Conservation (phyloP, 2,888 invertebrate genomes). For the Graphium colonna region DNA sequence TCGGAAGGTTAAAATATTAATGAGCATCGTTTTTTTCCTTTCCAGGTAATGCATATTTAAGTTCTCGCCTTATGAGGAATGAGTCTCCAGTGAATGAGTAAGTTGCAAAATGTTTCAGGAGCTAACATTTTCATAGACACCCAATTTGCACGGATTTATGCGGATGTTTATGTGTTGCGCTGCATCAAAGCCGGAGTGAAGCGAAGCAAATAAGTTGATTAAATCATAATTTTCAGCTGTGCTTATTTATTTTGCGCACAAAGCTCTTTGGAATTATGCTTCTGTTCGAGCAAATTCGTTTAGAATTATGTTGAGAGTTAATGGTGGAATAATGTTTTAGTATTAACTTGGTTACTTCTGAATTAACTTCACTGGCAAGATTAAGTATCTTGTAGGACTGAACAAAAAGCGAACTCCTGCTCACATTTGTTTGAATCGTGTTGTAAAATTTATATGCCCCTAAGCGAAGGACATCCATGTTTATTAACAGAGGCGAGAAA, state of each 20-base stretch:
- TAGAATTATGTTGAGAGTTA: no score
- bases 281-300: no score
- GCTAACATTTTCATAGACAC: no score
- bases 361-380: no score
- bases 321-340: no score
- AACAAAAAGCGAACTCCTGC: neutral
- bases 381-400: no score
- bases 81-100: conserved; percentile 37
- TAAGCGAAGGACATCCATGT: conserved; percentile 45
- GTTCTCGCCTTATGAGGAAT: conserved; percentile 32
- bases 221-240: neutral
- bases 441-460: conserved; percentile 55
- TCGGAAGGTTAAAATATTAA: conserved; percentile 26
- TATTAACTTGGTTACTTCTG: no score
- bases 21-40: conserved; percentile 39
- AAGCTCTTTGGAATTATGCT: no score
- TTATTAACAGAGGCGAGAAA: conserved; percentile 48
- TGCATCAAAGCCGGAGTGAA: neutral
- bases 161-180: neutral
- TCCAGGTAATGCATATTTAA: conserved; percentile 57
- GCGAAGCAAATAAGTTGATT: neutral
- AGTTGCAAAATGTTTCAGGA: no score
- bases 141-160: no score
- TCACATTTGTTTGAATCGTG: conserved; percentile 24
- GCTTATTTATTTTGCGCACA: conserved; percentile 14